phyloP scores from a whole-genome alignment of 2,797 vertebrate genomes.

The Chaunax sp. region DNA sequence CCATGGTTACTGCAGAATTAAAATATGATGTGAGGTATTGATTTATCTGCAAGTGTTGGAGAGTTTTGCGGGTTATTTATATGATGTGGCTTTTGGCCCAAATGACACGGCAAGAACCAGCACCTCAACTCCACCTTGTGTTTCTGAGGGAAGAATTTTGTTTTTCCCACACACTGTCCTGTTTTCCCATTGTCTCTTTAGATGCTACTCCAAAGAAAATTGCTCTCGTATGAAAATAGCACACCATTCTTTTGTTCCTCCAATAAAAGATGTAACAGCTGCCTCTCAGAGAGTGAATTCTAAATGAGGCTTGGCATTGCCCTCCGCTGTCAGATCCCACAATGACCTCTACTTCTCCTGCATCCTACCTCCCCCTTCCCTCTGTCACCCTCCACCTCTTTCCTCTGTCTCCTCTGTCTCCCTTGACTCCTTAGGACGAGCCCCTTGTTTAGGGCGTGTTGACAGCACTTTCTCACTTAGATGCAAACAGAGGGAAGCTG shows the following conservation, averaged over 20 bases:
- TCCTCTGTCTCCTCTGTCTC: conserved; percentile 45
- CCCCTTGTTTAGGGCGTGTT: conserved; percentile 70
- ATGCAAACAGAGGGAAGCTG: conserved; percentile 68
- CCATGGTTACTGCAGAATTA: conserved; percentile 33
- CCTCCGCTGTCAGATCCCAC: conserved; percentile 78
- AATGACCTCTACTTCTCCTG: conserved; percentile 71
- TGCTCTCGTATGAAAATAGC: conserved; percentile 69
- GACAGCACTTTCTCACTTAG: conserved; percentile 76
- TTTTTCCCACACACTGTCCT: conserved; percentile 25
- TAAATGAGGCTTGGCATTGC: conserved; percentile 78
- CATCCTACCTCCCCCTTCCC: conserved; percentile 53
- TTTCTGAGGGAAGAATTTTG: conserved; percentile 34
- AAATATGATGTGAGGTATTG: conserved; percentile 59
- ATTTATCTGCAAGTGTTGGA: conserved; percentile 62
- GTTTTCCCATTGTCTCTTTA: conserved; percentile 57
- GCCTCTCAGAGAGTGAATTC: conserved; percentile 80
- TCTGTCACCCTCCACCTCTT: conserved; percentile 59
- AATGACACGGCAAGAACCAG: conserved; percentile 59
- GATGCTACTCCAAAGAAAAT: conserved; percentile 69
- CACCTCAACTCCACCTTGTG: conserved; percentile 34
- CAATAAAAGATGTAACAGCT: conserved; percentile 84
- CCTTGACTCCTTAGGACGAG: conserved; percentile 58
- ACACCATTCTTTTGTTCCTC: conserved; percentile 70
- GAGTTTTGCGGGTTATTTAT: conserved; percentile 56
- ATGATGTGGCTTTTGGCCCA: conserved; percentile 67